Percentiles rank a stretch among this genome's conserved stretches.
Conservation (phyloP, 2,888 invertebrate genomes). For the Drosophila anceps region DNA sequence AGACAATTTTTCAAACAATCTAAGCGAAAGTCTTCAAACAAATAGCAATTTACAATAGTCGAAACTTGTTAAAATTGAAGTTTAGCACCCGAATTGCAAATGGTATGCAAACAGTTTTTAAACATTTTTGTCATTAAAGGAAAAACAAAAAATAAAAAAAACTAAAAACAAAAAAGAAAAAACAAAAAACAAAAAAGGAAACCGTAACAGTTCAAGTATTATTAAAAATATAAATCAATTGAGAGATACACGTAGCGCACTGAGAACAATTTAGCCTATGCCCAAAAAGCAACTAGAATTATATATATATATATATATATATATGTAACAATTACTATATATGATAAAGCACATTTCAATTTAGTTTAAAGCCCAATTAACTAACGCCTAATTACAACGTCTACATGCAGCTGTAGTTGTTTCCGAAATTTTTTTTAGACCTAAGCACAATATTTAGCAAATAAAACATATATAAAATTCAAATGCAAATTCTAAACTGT, state of each 20-base stretch:
- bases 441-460: slow-evolving; percentile 46
- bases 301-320: slow-evolving; percentile 1
- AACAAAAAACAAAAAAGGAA: too few species aligned
- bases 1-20: slow-evolving; percentile 48
- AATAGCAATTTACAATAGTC: slow-evolving; percentile 15
- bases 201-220: slow-evolving; percentile 54
- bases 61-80: slow-evolving; percentile 8
- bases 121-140: slow-evolving; percentile 22
- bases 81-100: slow-evolving; percentile 41
- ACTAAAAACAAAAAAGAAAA: slow-evolving; percentile 12
- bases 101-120: slow-evolving; percentile 36
- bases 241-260: slow-evolving; percentile 49
- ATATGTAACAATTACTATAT: slow-evolving; percentile 1
- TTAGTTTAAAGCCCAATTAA: slow-evolving; percentile 26
- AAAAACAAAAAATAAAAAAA: not conserved
- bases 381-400: slow-evolving; percentile 35
- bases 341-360: slow-evolving; percentile 41
- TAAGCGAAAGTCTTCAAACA: slow-evolving; percentile 43
- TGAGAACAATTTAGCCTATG: slow-evolving; percentile 41
- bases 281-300: slow-evolving; percentile 25
- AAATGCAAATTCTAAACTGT: slow-evolving; percentile 63
- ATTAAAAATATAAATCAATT: slow-evolving; percentile 35
- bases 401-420: slow-evolving; percentile 46
- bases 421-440: slow-evolving; percentile 41
- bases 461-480: slow-evolving; percentile 16